These are phyloP conservation scores for Leguminivora glycinivorella DNA, from an alignment of 1,140 invertebrate genomes.

Conservation along the genomic window DNA sequence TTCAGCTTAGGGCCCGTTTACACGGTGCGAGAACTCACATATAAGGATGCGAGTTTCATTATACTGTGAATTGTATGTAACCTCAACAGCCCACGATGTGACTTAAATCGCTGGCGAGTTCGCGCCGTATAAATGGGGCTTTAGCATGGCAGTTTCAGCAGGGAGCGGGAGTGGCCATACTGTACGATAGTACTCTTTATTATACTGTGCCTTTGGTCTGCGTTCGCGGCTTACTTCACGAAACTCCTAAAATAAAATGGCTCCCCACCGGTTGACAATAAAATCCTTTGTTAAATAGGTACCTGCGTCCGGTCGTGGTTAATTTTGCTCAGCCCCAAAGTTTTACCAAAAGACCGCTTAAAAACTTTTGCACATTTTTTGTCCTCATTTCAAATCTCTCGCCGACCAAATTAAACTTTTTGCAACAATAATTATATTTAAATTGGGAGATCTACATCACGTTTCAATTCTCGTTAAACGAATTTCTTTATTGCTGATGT, in stretches of 20 bases:
- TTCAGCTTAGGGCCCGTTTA: no score
- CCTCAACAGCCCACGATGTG: no score
- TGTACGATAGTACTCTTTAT: no score
- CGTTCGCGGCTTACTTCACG: background rate
- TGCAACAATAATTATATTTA: slow-evolving; percentile 32
- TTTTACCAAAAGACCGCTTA: slow-evolving; percentile 33
- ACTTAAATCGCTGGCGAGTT: no score
- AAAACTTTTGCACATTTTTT: slow-evolving; percentile 45
- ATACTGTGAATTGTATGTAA: no score
- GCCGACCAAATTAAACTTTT: slow-evolving; percentile 31
- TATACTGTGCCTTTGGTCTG: no score
- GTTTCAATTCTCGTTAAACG: slow-evolving; percentile 12
- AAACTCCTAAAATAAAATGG: slow-evolving; percentile 13
- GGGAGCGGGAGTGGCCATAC: no score
- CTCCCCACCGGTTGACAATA: background rate
- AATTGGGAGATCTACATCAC: slow-evolving; percentile 30
- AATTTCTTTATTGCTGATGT: slow-evolving; percentile 10
- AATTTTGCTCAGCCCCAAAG: slow-evolving; percentile 5
- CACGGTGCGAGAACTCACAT: no score
- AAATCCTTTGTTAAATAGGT: slow-evolving; percentile 26
- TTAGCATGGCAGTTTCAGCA: no score
- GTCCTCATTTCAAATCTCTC: slow-evolving; percentile 29
- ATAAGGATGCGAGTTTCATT: no score
- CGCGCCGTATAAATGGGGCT: no score
- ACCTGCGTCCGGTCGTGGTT: slow-evolving; percentile 17